Conservation (phyloP, 2,797 vertebrate species). For the Presbytis comata region DNA sequence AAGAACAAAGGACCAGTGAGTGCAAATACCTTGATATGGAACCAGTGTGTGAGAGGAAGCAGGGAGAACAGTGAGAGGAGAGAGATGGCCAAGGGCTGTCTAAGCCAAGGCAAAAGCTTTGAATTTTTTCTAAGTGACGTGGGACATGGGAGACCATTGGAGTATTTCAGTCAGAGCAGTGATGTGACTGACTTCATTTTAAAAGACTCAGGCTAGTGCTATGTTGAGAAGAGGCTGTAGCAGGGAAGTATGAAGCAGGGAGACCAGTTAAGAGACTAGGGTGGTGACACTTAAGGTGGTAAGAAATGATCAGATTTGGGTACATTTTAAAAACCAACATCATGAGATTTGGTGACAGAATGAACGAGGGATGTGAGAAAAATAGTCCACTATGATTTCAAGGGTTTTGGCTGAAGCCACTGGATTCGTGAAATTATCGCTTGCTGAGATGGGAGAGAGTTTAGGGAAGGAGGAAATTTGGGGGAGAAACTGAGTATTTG, state of each 20-base stretch:
- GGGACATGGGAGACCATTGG: background rate
- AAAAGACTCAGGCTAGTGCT: background rate
- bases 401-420: background rate
- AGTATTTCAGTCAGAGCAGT: background rate
- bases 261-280: background rate
- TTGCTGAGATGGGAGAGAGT: background rate
- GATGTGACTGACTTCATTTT: background rate
- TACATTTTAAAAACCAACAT: background rate
- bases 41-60: background rate
- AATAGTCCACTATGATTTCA: background rate
- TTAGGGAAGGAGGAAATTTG: background rate
- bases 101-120: background rate
- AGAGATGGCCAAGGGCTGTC: background rate
- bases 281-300: background rate
- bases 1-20: background rate
- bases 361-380: background rate
- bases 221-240: background rate
- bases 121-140: background rate
- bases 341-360: background rate
- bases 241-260: background rate
- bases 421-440: background rate
- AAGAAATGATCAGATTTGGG: background rate
- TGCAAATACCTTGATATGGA: background rate
- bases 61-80: background rate
- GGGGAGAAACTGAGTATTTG: background rate